Conservation (phyloP, 2,888 invertebrate species). For the Diaprepes abbreviatus region DNA sequence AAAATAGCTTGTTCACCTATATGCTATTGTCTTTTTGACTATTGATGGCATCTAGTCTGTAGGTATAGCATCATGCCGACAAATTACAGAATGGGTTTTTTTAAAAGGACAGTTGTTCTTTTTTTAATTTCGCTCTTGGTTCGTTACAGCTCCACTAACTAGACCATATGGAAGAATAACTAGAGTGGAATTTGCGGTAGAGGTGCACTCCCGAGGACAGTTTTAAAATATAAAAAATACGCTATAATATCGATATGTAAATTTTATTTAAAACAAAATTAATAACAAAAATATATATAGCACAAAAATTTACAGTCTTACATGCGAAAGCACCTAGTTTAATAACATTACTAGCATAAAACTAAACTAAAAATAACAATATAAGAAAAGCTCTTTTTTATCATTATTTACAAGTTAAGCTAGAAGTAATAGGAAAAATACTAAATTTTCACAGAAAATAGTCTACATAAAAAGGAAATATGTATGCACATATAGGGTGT, state of each 20-base stretch:
- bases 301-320: slow-evolving; percentile 46
- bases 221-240: not conserved
- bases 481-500: not conserved
- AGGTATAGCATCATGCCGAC: no score
- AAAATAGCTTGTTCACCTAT: no score
- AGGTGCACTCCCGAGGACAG: no score
- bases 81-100: no score
- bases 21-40: no score
- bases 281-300: slow-evolving; percentile 39
- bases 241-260: not conserved
- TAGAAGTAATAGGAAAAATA: slow-evolving; percentile 32
- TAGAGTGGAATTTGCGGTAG: no score
- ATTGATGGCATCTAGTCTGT: no score
- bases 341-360: not conserved
- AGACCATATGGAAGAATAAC: no score
- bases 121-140: no score
- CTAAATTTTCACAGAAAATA: slow-evolving; percentile 54
- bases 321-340: slow-evolving; percentile 30
- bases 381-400: not conserved
- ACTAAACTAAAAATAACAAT: slow-evolving; percentile 4
- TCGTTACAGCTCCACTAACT: no score
- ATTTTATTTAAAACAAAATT: slow-evolving; percentile 42
- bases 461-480: not conserved
- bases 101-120: no score
- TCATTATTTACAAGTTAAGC: slow-evolving; percentile 7